Base-by-base conservation (phyloP, 1,140 invertebrate genomes). In the Camponotus vicinus region DNA sequence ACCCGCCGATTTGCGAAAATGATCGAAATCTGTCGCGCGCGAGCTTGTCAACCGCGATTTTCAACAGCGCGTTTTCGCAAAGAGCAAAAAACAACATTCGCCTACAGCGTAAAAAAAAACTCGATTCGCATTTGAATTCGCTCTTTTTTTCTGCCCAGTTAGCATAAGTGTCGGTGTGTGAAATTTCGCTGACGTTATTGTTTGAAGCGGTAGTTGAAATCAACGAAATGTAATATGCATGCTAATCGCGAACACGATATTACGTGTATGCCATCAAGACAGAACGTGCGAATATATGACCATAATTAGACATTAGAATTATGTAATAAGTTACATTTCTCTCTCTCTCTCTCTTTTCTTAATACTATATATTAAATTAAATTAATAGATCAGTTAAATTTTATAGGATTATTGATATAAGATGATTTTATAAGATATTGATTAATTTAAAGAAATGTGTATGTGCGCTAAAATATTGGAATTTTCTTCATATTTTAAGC, bases 191-290 rank as follows among this genome's bases (percentile, higher is more conserved):
- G 79, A 83, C 42, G 55, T 73, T 73, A 83, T 73, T 83, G 69
- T 83, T 83, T 83, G 40, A 75, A 75, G 42, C 73, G 34, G 69
- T 8, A 42, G 37, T 82, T 61, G 49, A 83, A 83, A 63, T 75
- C 79, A 83, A 83, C 40, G 79, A 75, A 71, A 75, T 75, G 79
- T 75, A 75, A 83, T 75, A 83, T 75, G 79, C 57, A 83, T 83
- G 79, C 79, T 83, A 83, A 83, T 83, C 69, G 40, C 69, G 79
- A 83, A 34, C 40, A 45, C 55, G 69, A 61, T 83, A 61, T 75
- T 61, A 69, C 45, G 79, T 61, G 55, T 37, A 42, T n/a, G 18
- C 79, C 57, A 73, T 83, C 69, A 75, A 75, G 40, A 40, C 55
- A 32, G 15, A 73, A 83, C 69, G 79, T 75, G 79, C 32, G 57